Conservation (phyloP, 53 echinoderm and acorn worm species). For the Actinopyga echinites region DNA sequence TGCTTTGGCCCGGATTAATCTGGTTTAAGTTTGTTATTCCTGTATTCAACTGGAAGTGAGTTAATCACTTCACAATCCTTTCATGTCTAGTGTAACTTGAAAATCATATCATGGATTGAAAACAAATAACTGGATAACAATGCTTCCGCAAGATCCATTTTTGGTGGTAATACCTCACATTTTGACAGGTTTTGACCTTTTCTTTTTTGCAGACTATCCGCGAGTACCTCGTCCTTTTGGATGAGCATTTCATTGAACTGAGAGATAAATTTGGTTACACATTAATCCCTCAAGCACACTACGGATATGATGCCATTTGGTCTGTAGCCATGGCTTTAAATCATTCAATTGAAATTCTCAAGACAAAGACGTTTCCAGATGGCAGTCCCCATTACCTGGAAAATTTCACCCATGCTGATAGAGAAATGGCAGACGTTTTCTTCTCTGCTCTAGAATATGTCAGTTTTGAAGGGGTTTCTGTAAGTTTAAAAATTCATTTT, state of each 20-base stretch:
- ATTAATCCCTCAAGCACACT: slow-evolving; percentile 29
- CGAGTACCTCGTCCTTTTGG: slow-evolving; percentile 47
- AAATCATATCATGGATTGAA: too few relatives aligned
- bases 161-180: neutral
- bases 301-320: slow-evolving; percentile 65
- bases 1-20: too few relatives aligned
- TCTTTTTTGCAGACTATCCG: slow-evolving; percentile 52
- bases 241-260: slow-evolving; percentile 47
- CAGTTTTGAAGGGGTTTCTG: slow-evolving; percentile 51
- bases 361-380: slow-evolving; percentile 25
- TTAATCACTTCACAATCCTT: too few relatives aligned
- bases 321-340: slow-evolving; percentile 60
- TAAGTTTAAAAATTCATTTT: neutral
- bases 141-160: too few relatives aligned
- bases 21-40: too few relatives aligned
- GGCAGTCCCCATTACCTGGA: slow-evolving; percentile 35
- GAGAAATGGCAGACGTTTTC: slow-evolving; percentile 57
- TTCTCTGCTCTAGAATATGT: slow-evolving; percentile 42
- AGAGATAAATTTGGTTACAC: slow-evolving; percentile 58
- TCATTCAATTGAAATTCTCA: slow-evolving; percentile 39
- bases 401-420: slow-evolving; percentile 60
- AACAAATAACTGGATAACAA: too few relatives aligned
- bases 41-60: too few relatives aligned
- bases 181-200: neutral
- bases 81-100: too few relatives aligned